Evolutionary conservation across 1,140 invertebrate genomes (phyloP), one percentile per base, ranked within the genome.

Genomic region (Drosophila repletoides): DNA sequence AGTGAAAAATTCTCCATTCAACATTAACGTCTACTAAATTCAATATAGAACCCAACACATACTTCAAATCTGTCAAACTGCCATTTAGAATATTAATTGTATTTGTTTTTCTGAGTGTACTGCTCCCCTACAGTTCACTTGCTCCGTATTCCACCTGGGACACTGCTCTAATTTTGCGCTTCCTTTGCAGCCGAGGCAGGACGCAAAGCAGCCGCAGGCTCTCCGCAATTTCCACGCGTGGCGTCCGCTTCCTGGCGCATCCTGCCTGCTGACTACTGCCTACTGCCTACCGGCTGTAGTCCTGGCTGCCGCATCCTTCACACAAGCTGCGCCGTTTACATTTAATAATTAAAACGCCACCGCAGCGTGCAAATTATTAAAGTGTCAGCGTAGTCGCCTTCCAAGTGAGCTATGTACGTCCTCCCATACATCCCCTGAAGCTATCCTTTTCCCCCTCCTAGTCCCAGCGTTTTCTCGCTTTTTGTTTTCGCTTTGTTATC

Each of bases 321-420:
- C 9, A 21, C 36, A 17, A 17, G 36, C 6, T n/a, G 17, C 14
- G 29, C 36, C 34, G 34, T 69, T 73, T 71, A 67, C 79, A 88
- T 88, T 88, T 84, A 88, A 88, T 88, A 88, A 88, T 88, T 88
- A 88, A 88, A 88, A 88, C 61, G 76, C 87, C 70, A 83, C 70
- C 60, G 76, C 76, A 55, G 51, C 72, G 63, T 45, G 55, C 71
- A 88, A 84, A 88, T 88, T 83, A 88, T 88, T 88, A 81, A 88
- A 88, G 86, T 84, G 84, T 84, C 86, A 72, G 52, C 84, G 73
- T 43, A 61, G 55, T 41, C 45, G 38, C 56, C 64, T 24, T 17
- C 28, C 63, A 45, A 58, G 41, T 56, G 60, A 28, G 51, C 22
- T 19, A 26, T 29, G 22, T 5, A 5, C 43, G 2, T 19, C 12